These are phyloP conservation scores for Bradypodion pumilum DNA, from an alignment of 2,797 vertebrate species.

Conservation along the genomic window DNA sequence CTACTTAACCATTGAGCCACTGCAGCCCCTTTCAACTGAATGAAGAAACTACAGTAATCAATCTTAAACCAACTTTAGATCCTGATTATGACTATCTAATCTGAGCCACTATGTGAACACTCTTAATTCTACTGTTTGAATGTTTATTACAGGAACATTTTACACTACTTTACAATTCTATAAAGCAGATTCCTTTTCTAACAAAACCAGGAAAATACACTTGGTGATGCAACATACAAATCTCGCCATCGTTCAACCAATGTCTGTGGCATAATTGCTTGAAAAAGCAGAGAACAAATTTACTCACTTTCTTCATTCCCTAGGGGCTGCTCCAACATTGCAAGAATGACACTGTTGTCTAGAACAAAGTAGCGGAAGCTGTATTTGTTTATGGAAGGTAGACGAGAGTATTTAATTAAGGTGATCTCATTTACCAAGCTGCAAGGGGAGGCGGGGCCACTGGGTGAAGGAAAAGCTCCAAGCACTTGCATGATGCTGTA, in stretches of 20 bases:
- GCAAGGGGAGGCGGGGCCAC: slow-evolving; percentile 93
- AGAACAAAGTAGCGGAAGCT: slow-evolving; percentile 91
- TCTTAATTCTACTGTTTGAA: background rate
- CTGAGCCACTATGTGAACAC: background rate
- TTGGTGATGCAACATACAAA: accelerated
- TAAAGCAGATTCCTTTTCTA: accelerated
- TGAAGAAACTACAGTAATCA: background rate
- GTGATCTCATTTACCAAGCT: slow-evolving; percentile 95
- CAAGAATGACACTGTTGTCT: slow-evolving; percentile 90
- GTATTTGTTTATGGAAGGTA: slow-evolving; percentile 86
- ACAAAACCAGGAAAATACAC: accelerated
- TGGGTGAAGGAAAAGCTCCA: slow-evolving; percentile 94
- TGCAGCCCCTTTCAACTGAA: no score
- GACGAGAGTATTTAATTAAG: slow-evolving; percentile 89
- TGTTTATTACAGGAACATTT: background rate
- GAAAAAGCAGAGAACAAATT: background rate
- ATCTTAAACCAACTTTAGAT: background rate
- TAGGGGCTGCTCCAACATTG: slow-evolving; percentile 87
- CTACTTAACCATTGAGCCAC: no score
- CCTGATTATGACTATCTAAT: background rate
- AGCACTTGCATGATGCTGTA: slow-evolving; percentile 95
- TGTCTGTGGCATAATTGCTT: background rate
- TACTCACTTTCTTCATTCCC: slow-evolving; percentile 88
- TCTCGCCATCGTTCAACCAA: background rate
- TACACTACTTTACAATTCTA: slow-evolving; percentile 1